These are phyloP conservation scores for Amphipyra tragopoginis DNA, from an alignment of 2,888 invertebrate genomes.

Conservation along the genomic window DNA sequence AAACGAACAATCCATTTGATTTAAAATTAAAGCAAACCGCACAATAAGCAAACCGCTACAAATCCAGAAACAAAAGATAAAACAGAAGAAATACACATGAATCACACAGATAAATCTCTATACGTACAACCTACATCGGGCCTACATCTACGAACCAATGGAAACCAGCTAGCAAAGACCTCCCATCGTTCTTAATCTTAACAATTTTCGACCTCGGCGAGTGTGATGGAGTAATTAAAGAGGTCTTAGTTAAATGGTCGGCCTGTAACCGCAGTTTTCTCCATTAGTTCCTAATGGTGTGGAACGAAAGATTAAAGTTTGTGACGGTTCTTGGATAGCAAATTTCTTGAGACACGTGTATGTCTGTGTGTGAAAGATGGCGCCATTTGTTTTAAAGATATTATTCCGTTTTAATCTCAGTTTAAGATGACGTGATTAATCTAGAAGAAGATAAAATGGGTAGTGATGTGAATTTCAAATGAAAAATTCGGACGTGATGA, in stretches of 20 bases:
- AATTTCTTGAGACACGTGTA: constrained; percentile 55
- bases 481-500: no score
- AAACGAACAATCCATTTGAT: neutral
- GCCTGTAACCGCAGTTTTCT: constrained; percentile 68
- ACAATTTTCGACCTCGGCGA: constrained; percentile 37
- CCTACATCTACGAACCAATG: constrained; percentile 51
- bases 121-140: constrained; percentile 65
- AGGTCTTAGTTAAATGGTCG: constrained; percentile 65
- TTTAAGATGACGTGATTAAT: neutral
- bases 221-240: constrained; percentile 63
- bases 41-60: neutral
- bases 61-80: constrained; percentile 3
- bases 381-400: constrained; percentile 21
- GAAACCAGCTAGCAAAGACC: constrained; percentile 58
- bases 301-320: constrained; percentile 78
- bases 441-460: neutral
- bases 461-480: no score
- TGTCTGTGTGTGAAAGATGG: constrained; percentile 39
- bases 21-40: constrained; percentile 7
- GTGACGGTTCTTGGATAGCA: constrained; percentile 59
- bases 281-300: constrained; percentile 78
- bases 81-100: constrained; percentile 59
- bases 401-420: constrained; percentile 1
- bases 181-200: constrained; percentile 52
- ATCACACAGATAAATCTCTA: constrained; percentile 56